Percentiles rank a stretch among this genome's conserved stretches.
phyloP scores from a whole-genome alignment of 2,888 invertebrate species.

The Aporophyla lueneburgensis region DNA sequence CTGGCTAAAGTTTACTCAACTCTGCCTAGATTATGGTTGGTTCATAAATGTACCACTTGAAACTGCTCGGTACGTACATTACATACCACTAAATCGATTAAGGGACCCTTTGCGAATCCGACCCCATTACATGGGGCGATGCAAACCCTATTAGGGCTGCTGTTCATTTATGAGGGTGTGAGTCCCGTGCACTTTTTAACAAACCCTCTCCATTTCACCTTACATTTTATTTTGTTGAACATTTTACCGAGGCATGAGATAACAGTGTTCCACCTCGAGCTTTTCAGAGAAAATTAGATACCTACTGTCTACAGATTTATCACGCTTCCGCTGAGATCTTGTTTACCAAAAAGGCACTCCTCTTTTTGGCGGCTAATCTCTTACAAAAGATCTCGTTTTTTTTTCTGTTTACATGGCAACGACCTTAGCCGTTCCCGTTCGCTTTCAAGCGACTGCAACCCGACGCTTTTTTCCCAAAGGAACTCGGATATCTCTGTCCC shows the following conservation, averaged over 20 bases:
- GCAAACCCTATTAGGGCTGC: conserved; percentile 71
- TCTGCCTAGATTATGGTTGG: background rate
- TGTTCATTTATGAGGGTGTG: conserved; percentile 68
- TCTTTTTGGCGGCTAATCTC: conserved; percentile 76
- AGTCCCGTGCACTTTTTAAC: conserved; percentile 53
- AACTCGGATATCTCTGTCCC: conserved; percentile 76
- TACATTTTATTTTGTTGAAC: conserved; percentile 50
- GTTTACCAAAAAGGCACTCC: conserved; percentile 68
- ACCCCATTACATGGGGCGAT: conserved; percentile 68
- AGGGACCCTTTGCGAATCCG: conserved; percentile 66
- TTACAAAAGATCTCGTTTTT: conserved; percentile 79
- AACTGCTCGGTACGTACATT: conserved; percentile 43
- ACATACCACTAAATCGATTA: conserved; percentile 70
- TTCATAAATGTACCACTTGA: conserved; percentile 36
- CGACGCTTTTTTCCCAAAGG: conserved; percentile 76
- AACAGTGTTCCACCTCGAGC: conserved; percentile 43
- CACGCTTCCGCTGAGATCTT: conserved; percentile 54
- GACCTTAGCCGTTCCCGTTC: conserved; percentile 79
- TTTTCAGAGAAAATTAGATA: conserved; percentile 60
- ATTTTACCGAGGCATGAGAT: conserved; percentile 35
- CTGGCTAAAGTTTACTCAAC: conserved; percentile 24
- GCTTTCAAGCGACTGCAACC: conserved; percentile 64
- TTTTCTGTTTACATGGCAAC: conserved; percentile 84
- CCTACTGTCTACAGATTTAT: conserved; percentile 61
- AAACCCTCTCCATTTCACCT: conserved; percentile 39